Base-by-base conservation (phyloP, 2,797 vertebrate genomes). In the Muraenolepis orangiensis region DNA sequence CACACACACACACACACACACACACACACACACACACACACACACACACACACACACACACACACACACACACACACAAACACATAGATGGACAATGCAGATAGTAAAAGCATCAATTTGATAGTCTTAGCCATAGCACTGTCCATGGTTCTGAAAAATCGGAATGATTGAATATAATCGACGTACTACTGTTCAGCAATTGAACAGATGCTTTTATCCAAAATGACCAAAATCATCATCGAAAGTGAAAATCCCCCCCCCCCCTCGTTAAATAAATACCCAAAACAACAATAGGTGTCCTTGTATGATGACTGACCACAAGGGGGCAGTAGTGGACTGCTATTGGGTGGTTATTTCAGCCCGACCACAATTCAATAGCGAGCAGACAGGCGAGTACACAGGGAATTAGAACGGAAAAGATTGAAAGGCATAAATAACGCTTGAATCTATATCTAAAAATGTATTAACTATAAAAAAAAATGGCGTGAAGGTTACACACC, bases 271-370 rank as follows among this genome's bases (percentile, higher is more conserved):
- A 34, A 34, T 4, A 3, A 34, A 34, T 4, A 34, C 32, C 8
- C 3, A 34, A 40, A 40, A 40, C 11, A 40, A 13, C n/a, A 40
- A 40, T 7, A 10, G 46, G 20, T 57, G 46, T n/a, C 0, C 16
- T 57, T n/a, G 16, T 18, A 28, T 34, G 20, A 66, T 14, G 46
- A 66, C 7, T 20, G 13, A 31, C 87, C 90, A 86, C 82, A 13
- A 90, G 90, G 85, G 85, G 90, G 88, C 88, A 88, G 85, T 32
- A 57, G 76, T 61, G 83, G 14, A 80, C 82, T 78, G 68, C 26
- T 75, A 10, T 30, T 51, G 12, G 11, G n/a, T n/a, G 29, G 32
- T 32, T 26, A 38, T 13, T 13, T 10, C 14, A 31, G 32, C 30
- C 29, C 30, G 16, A 34, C 29, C 30, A 34, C 67, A 69, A 2